These are phyloP conservation scores for Gastrophryne carolinensis DNA, from an alignment of 2,797 vertebrate species.

Conservation along the genomic window DNA sequence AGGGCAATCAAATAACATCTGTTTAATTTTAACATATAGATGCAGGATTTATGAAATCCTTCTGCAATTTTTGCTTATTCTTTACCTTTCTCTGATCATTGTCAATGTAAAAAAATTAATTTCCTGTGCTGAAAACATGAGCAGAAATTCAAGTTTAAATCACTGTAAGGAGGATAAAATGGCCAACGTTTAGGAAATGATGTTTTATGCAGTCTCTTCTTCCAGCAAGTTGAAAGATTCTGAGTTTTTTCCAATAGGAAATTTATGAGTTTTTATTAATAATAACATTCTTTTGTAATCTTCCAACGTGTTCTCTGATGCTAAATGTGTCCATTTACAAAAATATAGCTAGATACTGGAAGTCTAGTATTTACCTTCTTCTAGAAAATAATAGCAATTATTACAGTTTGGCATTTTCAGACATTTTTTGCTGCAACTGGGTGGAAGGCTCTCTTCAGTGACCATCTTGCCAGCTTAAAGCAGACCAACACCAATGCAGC, in stretches of 20 bases:
- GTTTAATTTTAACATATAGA: constrained; percentile 82
- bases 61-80: constrained; percentile 66
- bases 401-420: too few species aligned
- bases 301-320: not conserved
- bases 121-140: constrained; percentile 80
- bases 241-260: constrained; percentile 24
- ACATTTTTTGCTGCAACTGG: too few species aligned
- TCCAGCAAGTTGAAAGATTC: constrained; percentile 39
- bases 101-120: constrained; percentile 76
- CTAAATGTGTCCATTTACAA: constrained; percentile 5
- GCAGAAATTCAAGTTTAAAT: constrained; percentile 74
- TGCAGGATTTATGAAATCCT: constrained; percentile 74
- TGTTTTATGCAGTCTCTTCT: constrained; percentile 54
- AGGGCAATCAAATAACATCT: constrained; percentile 77
- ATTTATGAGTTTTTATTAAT: constrained; percentile 37
- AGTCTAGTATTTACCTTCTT: not conserved
- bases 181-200: constrained; percentile 68
- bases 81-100: constrained; percentile 63
- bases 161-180: constrained; percentile 72
- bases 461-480: too few species aligned
- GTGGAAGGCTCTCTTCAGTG: too few species aligned
- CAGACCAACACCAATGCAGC: too few species aligned
- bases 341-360: not conserved
- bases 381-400: too few species aligned
- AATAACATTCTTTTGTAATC: constrained; percentile 25